Evolutionary conservation across 2,113 vertebrate genomes (phyloP), one percentile per base, ranked within the genome.

Genomic region (Muntiacus muntjak): DNA sequence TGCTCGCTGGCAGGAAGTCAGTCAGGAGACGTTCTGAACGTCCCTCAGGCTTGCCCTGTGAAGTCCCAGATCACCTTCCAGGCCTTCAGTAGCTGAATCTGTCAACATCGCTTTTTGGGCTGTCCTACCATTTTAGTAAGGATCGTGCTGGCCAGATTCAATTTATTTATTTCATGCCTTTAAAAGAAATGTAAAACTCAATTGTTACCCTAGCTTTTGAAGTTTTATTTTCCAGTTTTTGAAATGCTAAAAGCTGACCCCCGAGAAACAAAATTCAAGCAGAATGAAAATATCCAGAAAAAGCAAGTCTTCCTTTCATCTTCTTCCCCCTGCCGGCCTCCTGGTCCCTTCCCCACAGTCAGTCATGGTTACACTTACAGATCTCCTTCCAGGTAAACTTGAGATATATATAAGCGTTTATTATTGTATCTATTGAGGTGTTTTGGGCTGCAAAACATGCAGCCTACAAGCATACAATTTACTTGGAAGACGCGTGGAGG

Each of bases 161-260:
- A 64, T 84, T 30, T 60, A 83, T 64, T 95, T 92, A n/a, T 90
- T 89, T 92, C 57, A 19, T 3, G 16, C 40, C 36, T 78, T 95
- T 97, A 64, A 93, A 97, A 97, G 94, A 87, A 86, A 95, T 26
- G 36, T 26, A 62, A 93, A 87, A 45, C 28, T 45, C 36, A 54
- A 7, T 58, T 71, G 36, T 91, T 79, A 36, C 45, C 45, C 40
- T 64, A 82, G 62, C 76, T 86, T 96, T 94, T 91, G 47, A 95
- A 95, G 55, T 89, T 60, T 78, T 62, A 74, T n/a, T 93, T 82
- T 74, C 90, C 83, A 43, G 47, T 86, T 87, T 97, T 92, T 88
- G 92, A 89, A 90, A 96, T 40, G 19, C 36, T 82, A 40, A 87
- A 79, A 93, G 83, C 55, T 40, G 47, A 57, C 58, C 83, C 40